Evolutionary conservation across 2,797 vertebrate species (phyloP).

Genomic region (Anableps anableps): DNA sequence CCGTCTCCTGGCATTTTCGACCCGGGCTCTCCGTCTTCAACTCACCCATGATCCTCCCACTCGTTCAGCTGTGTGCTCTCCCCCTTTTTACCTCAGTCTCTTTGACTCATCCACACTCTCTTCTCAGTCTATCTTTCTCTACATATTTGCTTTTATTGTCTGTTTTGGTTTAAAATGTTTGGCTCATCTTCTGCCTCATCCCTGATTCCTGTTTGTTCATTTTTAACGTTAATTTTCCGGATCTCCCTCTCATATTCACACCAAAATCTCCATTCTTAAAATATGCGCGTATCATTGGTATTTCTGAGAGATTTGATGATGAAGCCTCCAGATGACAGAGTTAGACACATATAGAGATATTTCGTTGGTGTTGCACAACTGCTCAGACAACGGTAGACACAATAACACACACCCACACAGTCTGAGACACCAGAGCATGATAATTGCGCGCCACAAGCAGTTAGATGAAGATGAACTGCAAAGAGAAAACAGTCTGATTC

Average conservation of each 20-base stretch:
- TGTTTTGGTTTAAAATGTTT: not conserved
- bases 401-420: slow-evolving; percentile 24
- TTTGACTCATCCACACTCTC: slow-evolving; percentile 12
- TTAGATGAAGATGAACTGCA: slow-evolving; percentile 7
- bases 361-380: slow-evolving; percentile 23
- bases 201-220: not conserved
- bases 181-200: not conserved
- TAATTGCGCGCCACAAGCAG: slow-evolving; percentile 19
- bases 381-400: slow-evolving; percentile 19
- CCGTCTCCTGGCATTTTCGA: slow-evolving; percentile 71
- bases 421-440: slow-evolving; percentile 5
- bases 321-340: slow-evolving; percentile 33
- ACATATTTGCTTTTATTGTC: not conserved
- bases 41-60: slow-evolving; percentile 53
- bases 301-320: slow-evolving; percentile 40
- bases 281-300: slow-evolving; percentile 10
- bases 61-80: slow-evolving; percentile 9
- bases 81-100: slow-evolving; percentile 21
- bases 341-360: slow-evolving; percentile 14
- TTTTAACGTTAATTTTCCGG: not conserved
- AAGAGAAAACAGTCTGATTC: not conserved
- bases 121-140: not conserved
- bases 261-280: slow-evolving; percentile 13
- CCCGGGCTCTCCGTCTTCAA: slow-evolving; percentile 38
- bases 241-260: not conserved